A percentile compares a stretch with the other conserved stretches of the same genome.
Conservation (phyloP, 2,113 vertebrate species). For the Phaetusa simplex region DNA sequence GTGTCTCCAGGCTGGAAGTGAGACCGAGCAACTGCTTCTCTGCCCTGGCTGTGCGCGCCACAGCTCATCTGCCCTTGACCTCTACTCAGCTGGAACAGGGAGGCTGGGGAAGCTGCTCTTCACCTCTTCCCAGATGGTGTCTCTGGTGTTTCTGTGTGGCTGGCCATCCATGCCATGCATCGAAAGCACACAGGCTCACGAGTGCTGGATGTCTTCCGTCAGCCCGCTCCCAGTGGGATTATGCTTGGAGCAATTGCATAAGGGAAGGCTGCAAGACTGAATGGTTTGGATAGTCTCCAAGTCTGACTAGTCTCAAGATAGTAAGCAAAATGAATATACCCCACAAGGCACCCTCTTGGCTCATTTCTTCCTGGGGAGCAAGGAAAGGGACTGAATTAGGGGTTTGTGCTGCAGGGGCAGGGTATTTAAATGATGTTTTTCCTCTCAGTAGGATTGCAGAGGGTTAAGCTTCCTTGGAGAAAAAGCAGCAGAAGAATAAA, state of each 20-base stretch:
- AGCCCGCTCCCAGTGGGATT: not conserved
- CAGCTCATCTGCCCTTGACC: not conserved
- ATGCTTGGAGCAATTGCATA: not conserved
- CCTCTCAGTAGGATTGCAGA: not conserved
- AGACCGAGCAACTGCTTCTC: not conserved
- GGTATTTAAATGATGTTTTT: not conserved
- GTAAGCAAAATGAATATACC: not conserved
- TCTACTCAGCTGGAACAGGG: not conserved
- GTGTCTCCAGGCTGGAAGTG: not conserved
- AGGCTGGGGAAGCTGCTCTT: not conserved
- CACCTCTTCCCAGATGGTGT: not conserved
- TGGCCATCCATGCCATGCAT: not conserved
- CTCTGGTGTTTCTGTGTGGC: not conserved
- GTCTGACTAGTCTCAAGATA: not conserved
- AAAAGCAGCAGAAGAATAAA: not conserved
- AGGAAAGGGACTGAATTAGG: not conserved
- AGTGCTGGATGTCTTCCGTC: not conserved
- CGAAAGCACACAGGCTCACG: not conserved
- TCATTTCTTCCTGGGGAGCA: not conserved
- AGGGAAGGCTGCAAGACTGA: not conserved
- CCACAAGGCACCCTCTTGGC: not conserved
- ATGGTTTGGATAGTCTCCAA: constrained; percentile 23
- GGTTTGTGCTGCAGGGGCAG: not conserved
- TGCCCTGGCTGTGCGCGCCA: accelerated
- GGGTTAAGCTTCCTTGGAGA: not conserved